Evolutionary conservation across 2,888 invertebrate genomes (phyloP), one percentile per base, ranked within the genome.

Genomic region (Zaprionus bogoriensis): DNA sequence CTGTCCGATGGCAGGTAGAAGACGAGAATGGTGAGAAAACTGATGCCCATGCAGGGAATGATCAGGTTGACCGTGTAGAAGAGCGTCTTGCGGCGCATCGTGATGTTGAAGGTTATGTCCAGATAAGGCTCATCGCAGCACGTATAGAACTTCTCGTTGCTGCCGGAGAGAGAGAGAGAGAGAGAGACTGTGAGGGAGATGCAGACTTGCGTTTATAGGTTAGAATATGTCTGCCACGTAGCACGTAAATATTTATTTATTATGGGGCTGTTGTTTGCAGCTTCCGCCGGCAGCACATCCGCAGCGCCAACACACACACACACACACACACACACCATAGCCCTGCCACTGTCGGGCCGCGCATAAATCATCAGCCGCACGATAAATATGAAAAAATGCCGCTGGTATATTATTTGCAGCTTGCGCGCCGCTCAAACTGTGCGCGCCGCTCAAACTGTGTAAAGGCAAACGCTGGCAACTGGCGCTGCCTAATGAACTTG

Each of bases 1-100:
- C 97, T 97, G 93, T 99, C 98, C 75, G 98, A 98, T 77, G 98
- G 99, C 91, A 99, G 93, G 92, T 98, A 98, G 93, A 98, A 99
- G 88, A 98, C 98, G 89, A 99, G 94, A 88, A 98, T 97, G 81
- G 98, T 98, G 89, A 99, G 95, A 92, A 98, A 98, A 82, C 98
- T 98, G 91, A 98, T 98, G 77, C 97, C 97, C 95, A 98, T 97
- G 91, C 98, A 98, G 70, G 98, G 98, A 90, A 98, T 97, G 92
- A 98, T 98, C 89, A 98, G 94, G 92, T 98, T 98, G 86, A 98
- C 97, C 39, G 98, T 98, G 93, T 98, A 98, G 93, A 98, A 98
- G 81, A 99, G 93, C 52, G 98, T 98, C 92, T 98, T 98, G 83
- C 98, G 93, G 86, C 98, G 93, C 96, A 98, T 96, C 75, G 98